Base-by-base conservation (phyloP, 2,888 invertebrate genomes). In the Leptinotarsa peninsularis region DNA sequence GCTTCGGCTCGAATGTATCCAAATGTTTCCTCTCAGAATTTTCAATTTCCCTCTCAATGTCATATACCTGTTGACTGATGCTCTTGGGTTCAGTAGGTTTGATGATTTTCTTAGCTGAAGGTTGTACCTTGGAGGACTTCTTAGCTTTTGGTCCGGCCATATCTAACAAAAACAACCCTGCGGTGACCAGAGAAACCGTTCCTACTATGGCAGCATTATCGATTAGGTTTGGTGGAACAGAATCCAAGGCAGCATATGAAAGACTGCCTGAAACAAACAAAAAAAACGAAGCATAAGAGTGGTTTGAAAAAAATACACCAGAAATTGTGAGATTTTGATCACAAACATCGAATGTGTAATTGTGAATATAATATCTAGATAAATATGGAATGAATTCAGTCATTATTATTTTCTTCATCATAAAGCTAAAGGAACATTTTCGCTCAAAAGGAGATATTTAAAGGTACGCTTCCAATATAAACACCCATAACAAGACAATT, bases 201-300 rank as follows among this genome's bases (percentile, higher is more conserved):
- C 94, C 94, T 21, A 94, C 90, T 17, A 94, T 91, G 0, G 93
- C 92, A 0, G 94, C 94, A 86, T 94, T 94, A 82, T 93, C 93
- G 43, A 93, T 88, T 81, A 94, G 88, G 74, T 92, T 91, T 15
- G 89, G 88, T 0, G 94, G 94, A 4, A 94, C 91, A 18, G 92
- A 93, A 83, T 94, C 94, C 82, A 94, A 88, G 4, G 94, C 92
- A 4, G 93, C 93, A 76, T 94, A 89, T 77, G 93, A 92, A 82
- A 94, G 88, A 80, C 93, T 92, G 83, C 94, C 93, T 92, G 84
- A 21, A 58, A 58, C 13, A 58, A 17, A 21, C 33, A 18, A 58
- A n/a, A 10, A 18, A 18, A 15, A 17, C 17, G 14, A n/a, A 52
- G 52, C 3, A 52, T 15, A 4, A 15, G n/a, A 17, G 4, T 17